phyloP scores from a whole-genome alignment of 1,140 invertebrate genomes.

The Tenebrio molitor region DNA sequence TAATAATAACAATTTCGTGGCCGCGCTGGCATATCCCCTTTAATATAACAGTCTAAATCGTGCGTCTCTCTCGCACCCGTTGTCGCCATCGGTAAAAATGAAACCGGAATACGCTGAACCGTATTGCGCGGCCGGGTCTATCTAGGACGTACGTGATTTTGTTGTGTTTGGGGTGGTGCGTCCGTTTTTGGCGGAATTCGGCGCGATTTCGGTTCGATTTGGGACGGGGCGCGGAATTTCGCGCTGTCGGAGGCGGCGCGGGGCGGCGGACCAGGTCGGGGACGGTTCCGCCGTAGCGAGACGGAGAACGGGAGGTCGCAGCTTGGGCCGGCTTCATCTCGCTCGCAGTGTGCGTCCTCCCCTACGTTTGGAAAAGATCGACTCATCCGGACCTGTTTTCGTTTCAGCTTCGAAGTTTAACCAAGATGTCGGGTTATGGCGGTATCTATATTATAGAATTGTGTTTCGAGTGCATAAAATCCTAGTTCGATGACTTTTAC shows the following conservation, averaged over 20 bases:
- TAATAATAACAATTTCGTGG: conserved; percentile 27
- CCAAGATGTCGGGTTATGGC: conserved; percentile 63
- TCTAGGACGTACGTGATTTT: conserved; percentile 53
- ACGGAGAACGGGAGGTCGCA: conserved; percentile 46
- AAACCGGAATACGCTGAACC: conserved; percentile 54
- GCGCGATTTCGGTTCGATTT: background rate
- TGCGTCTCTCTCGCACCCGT: conserved; percentile 54
- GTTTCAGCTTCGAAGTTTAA: conserved; percentile 60
- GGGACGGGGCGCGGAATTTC: no score
- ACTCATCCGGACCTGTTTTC: conserved; percentile 64
- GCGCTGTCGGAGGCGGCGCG: no score
- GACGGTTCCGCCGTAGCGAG: background rate
- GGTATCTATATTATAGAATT: conserved; percentile 61
- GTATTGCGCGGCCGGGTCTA: conserved; percentile 45
- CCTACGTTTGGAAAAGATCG: conserved; percentile 57
- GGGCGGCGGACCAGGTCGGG: background rate
- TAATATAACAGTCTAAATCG: conserved; percentile 58
- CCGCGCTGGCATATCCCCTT: conserved; percentile 55
- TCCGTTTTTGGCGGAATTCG: background rate
- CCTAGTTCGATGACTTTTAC: conserved; percentile 51
- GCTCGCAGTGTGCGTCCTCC: conserved; percentile 53
- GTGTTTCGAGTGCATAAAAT: conserved; percentile 60
- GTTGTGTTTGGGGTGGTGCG: conserved; percentile 34
- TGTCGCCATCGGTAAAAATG: conserved; percentile 45
- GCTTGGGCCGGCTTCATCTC: conserved; percentile 47